phyloP scores from a whole-genome alignment of 2,113 vertebrate genomes.

The Ondatra zibethicus region DNA sequence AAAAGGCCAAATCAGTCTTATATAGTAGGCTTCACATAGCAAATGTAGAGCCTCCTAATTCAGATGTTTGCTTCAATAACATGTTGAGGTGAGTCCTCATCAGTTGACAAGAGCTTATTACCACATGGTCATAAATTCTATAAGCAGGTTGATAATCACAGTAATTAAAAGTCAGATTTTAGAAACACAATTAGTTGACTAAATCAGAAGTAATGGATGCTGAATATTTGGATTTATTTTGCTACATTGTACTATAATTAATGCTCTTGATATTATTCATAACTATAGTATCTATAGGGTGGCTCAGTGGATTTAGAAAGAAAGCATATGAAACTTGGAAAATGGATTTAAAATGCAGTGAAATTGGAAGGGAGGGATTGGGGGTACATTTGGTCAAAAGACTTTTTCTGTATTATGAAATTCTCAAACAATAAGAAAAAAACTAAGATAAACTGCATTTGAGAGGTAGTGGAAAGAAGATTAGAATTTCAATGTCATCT shows the following conservation, averaged over 20 bases:
- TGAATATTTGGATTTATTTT: background rate
- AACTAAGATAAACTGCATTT: background rate
- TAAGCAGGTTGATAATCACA: slow-evolving; percentile 1
- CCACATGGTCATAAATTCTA: background rate
- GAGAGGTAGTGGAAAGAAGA: background rate
- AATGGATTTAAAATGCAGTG: background rate
- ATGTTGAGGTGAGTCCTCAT: background rate
- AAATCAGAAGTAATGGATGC: background rate
- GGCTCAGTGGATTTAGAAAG: background rate
- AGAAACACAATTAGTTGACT: background rate
- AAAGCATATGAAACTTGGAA: background rate
- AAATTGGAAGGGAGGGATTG: background rate
- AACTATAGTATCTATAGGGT: background rate
- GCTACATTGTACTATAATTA: background rate
- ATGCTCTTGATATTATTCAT: background rate
- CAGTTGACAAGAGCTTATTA: background rate
- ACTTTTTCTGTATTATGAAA: background rate
- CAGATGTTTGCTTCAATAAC: background rate
- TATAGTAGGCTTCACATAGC: background rate
- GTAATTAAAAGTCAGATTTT: slow-evolving; percentile 8
- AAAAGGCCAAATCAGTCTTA: background rate
- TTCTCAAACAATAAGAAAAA: background rate
- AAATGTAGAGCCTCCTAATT: background rate
- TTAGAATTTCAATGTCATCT: background rate
- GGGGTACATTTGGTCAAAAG: background rate